These are phyloP conservation scores for Chloroceryle aenea DNA, from an alignment of 2,113 vertebrate species.

Conservation along the genomic window DNA sequence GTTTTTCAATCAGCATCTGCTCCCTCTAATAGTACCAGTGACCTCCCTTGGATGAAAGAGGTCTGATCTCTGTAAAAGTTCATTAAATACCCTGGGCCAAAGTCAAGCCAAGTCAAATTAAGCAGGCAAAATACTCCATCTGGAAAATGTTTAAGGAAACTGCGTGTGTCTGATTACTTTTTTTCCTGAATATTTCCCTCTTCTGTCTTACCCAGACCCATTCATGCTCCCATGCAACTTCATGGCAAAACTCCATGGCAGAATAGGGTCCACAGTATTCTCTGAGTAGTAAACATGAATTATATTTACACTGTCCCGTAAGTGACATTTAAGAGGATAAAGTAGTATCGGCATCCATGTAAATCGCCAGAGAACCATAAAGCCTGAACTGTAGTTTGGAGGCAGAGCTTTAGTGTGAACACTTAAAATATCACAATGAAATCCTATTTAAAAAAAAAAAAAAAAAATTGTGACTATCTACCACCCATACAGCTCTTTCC, in stretches of 20 bases:
- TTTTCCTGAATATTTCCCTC: neutral
- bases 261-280: neutral
- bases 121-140: neutral
- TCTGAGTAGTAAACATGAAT: neutral
- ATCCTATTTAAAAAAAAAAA: neutral
- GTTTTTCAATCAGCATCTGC: neutral
- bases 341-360: neutral
- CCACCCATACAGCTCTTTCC: neutral
- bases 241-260: neutral
- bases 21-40: neutral
- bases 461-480: neutral
- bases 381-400: neutral
- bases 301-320: neutral
- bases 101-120: neutral
- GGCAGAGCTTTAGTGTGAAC: neutral
- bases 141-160: neutral
- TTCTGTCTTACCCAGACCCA: neutral
- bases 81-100: neutral
- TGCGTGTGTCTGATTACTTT: neutral
- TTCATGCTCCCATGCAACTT: neutral
- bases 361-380: neutral
- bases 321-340: neutral
- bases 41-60: neutral
- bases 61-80: neutral
- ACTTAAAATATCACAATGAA: neutral